Evolutionary conservation across 2,888 invertebrate genomes (phyloP).

Genomic region (Ethmia dodecea): DNA sequence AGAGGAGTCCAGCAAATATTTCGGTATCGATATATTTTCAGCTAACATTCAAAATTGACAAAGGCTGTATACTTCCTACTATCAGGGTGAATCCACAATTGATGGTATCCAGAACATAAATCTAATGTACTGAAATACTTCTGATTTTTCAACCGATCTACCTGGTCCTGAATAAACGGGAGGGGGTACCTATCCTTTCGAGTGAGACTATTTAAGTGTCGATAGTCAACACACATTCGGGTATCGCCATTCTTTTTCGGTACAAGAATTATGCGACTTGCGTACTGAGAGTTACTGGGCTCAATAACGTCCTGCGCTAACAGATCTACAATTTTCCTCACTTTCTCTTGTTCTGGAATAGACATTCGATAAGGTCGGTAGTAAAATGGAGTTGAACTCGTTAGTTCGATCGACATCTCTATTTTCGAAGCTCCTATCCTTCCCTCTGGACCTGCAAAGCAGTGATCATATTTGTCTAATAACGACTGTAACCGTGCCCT

Average conservation of each 20-base stretch:
- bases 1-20: too few species aligned
- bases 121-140: conserved; percentile 6
- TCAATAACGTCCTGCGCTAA: conserved; percentile 15
- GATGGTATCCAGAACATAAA: conserved; percentile 4
- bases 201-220: conserved; percentile 16
- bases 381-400: not conserved
- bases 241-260: conserved; percentile 4
- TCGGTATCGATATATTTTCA: too few species aligned
- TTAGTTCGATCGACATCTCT: not conserved
- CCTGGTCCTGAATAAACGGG: conserved; percentile 7
- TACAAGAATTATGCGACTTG: conserved; percentile 17
- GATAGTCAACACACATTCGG: conserved; percentile 12
- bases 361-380: not conserved
- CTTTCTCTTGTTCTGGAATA: not conserved
- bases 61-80: not conserved
- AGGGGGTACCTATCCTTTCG: conserved; percentile 14
- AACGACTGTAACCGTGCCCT: not conserved
- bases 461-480: not conserved
- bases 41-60: too few species aligned
- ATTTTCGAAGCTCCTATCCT: not conserved
- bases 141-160: not conserved
- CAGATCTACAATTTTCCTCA: conserved; percentile 9
- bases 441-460: not conserved
- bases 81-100: conserved; percentile 4
- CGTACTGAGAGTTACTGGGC: conserved; percentile 14